Conservation (phyloP, 2,797 vertebrate genomes). For the Labroides dimidiatus region DNA sequence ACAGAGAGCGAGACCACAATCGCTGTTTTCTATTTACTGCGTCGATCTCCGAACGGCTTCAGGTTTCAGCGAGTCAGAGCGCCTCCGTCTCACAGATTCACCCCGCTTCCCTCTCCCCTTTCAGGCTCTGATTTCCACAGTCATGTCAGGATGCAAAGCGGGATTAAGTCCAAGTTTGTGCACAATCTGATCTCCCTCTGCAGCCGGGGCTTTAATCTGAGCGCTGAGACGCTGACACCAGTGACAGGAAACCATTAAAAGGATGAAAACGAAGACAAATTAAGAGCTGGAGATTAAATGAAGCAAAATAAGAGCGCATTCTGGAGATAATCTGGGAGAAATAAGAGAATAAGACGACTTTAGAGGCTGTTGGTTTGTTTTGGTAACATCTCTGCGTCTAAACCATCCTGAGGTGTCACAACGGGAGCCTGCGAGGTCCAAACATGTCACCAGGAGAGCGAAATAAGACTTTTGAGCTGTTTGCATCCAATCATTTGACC, state of each 20-base stretch:
- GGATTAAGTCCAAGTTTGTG: conserved; percentile 56
- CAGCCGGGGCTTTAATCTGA: conserved; percentile 30
- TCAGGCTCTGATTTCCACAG: conserved; percentile 16
- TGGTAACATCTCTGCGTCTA: no score
- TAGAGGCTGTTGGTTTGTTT: no score
- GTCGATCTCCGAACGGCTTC: no score
- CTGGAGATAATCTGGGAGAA: no score
- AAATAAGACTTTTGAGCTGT: no score
- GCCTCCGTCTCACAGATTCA: no score
- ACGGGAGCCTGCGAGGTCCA: background rate
- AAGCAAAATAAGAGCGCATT: background rate
- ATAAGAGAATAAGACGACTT: no score
- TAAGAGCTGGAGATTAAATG: background rate
- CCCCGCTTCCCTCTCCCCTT: no score
- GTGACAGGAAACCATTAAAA: conserved; percentile 44
- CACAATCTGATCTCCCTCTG: conserved; percentile 50
- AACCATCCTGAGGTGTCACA: background rate
- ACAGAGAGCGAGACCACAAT: conserved; percentile 67
- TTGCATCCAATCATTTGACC: no score
- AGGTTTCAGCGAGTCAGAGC: no score
- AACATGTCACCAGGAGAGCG: background rate
- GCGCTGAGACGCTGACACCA: conserved; percentile 14
- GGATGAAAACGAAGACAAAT: conserved; percentile 24
- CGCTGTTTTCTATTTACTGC: conserved; percentile 67
- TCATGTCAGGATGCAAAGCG: conserved; percentile 39